A percentile compares a stretch with the other conserved stretches of the same genome.
Evolutionary conservation across 2,888 invertebrate species (phyloP).

Genomic region (Apantesis nais): DNA sequence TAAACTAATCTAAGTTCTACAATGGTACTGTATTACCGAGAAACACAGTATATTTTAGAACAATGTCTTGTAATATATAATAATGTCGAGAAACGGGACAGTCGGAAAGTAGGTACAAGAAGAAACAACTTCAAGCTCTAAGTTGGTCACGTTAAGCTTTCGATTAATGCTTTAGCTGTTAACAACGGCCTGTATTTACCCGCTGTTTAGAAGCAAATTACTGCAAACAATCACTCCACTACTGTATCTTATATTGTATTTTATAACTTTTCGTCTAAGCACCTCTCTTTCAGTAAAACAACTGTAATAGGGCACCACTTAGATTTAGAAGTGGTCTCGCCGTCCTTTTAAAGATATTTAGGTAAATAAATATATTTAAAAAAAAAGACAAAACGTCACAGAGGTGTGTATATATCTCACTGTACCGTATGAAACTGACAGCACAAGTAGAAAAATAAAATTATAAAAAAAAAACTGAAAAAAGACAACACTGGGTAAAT

Average conservation of each 20-base stretch:
- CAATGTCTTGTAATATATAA: slow-evolving; percentile 67
- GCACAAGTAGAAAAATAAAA: slow-evolving; percentile 50
- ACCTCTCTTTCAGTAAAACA: slow-evolving; percentile 43
- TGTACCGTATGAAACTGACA: slow-evolving; percentile 45
- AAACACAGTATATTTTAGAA: slow-evolving; percentile 61
- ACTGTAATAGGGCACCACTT: slow-evolving; percentile 50
- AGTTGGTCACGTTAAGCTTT: slow-evolving; percentile 83
- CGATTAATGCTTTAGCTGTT: slow-evolving; percentile 76
- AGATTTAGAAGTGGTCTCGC: slow-evolving; percentile 40
- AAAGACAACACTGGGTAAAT: slow-evolving; percentile 75
- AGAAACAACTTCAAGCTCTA: slow-evolving; percentile 81
- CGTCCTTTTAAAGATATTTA: slow-evolving; percentile 32
- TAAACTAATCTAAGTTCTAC: slow-evolving; percentile 57
- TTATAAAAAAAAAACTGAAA: slow-evolving; percentile 43
- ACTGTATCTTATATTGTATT: slow-evolving; percentile 42
- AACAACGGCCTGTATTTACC: slow-evolving; percentile 61
- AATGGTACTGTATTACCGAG: slow-evolving; percentile 52
- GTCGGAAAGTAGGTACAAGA: slow-evolving; percentile 78
- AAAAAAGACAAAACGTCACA: slow-evolving; percentile 32
- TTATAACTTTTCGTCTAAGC: slow-evolving; percentile 36
- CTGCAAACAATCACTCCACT: slow-evolving; percentile 59
- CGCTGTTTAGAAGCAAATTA: slow-evolving; percentile 64
- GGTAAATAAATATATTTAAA: slow-evolving; percentile 28
- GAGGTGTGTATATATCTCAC: slow-evolving; percentile 41
- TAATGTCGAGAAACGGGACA: slow-evolving; percentile 78